A percentile compares a stretch with the other conserved stretches of the same genome.
Conservation (phyloP, 2,797 vertebrate genomes). For the Margarornis squamiger region DNA sequence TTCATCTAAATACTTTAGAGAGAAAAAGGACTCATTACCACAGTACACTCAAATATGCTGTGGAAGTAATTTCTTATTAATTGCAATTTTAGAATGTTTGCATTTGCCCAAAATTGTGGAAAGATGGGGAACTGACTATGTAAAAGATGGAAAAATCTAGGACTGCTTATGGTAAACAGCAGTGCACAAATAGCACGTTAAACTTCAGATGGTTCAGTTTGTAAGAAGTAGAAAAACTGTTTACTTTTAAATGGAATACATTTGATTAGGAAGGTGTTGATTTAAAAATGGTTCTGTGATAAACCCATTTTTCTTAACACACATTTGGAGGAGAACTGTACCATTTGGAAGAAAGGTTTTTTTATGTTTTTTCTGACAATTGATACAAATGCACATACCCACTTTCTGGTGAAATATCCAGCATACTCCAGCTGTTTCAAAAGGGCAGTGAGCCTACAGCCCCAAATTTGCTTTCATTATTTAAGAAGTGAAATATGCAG, state of each 20-base stretch:
- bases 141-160: not conserved
- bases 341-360: not conserved
- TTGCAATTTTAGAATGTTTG: not conserved
- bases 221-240: not conserved
- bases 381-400: not conserved
- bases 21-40: not conserved
- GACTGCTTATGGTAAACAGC: not conserved
- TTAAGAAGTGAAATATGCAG: not conserved
- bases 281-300: not conserved
- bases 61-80: not conserved
- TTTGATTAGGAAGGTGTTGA: not conserved
- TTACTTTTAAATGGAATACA: not conserved
- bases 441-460: not conserved
- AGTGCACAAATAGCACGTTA: not conserved
- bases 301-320: not conserved
- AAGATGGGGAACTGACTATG: not conserved
- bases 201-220: not conserved
- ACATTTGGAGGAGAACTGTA: not conserved
- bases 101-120: not conserved
- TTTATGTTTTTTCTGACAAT: not conserved
- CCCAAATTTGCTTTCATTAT: not conserved
- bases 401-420: not conserved
- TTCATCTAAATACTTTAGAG: not conserved
- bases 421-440: not conserved
- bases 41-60: not conserved